phyloP scores from a whole-genome alignment of 2,113 vertebrate species.

The Ursus arctos region DNA sequence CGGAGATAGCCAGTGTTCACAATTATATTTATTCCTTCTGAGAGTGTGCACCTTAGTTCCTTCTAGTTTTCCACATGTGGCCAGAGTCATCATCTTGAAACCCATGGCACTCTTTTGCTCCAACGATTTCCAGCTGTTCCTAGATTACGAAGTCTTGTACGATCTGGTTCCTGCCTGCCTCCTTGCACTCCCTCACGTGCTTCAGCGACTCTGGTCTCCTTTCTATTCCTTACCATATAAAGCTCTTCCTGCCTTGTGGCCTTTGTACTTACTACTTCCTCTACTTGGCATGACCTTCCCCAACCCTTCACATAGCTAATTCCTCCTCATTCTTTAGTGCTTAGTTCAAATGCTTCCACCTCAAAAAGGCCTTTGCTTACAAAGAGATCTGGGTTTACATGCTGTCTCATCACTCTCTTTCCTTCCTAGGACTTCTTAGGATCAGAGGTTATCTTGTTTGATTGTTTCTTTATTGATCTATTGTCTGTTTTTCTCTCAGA shows the following conservation, averaged over 20 bases:
- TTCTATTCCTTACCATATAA: neutral
- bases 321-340: neutral
- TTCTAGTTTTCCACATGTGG: neutral
- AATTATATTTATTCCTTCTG: neutral
- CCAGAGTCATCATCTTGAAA: neutral
- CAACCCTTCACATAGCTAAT: neutral
- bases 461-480: neutral
- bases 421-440: neutral
- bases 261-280: neutral
- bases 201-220: neutral
- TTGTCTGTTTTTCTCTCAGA: neutral
- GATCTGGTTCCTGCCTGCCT: neutral
- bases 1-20: neutral
- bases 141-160: neutral
- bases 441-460: neutral
- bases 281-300: neutral
- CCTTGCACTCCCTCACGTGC: neutral
- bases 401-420: neutral
- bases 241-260: neutral
- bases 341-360: neutral
- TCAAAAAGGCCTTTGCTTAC: neutral
- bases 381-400: neutral
- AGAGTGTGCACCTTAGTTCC: neutral
- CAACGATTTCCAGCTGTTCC: neutral
- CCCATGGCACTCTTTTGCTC: neutral